These are phyloP conservation scores for Sander lucioperca DNA, from an alignment of 2,113 vertebrate species.

Conservation along the genomic window DNA sequence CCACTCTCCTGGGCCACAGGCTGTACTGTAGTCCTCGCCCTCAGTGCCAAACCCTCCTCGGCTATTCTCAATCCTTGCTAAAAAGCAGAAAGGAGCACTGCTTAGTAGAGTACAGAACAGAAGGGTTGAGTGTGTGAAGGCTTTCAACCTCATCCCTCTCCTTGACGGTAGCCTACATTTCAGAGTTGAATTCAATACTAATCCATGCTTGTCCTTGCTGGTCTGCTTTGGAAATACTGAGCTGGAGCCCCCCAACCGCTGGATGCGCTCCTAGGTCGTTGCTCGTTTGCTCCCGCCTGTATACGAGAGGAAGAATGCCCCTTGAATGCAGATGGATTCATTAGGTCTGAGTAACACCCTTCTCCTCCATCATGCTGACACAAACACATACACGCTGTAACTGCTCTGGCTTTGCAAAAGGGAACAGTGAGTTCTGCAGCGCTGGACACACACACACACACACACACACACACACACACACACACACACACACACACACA, in stretches of 20 bases:
- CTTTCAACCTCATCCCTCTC: conserved; percentile 26
- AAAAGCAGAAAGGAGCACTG: conserved; percentile 11
- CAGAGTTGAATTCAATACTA: conserved; percentile 28
- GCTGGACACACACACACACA: conserved; percentile 54
- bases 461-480: conserved; percentile 15
- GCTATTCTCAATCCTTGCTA: conserved; percentile 26
- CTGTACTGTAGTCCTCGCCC: conserved; percentile 52
- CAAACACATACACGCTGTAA: conserved; percentile 70
- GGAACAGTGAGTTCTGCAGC: conserved; percentile 75
- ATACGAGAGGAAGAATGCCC: conserved; percentile 74
- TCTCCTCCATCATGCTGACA: conserved; percentile 83
- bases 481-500: conserved; percentile 41
- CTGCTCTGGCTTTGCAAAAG: conserved; percentile 64
- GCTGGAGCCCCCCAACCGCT: conserved; percentile 42
- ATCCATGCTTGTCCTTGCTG: conserved; percentile 50
- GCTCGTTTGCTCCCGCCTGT: conserved; percentile 78
- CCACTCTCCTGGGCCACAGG: conserved; percentile 62
- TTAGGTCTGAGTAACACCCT: conserved; percentile 82
- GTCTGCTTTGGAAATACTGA: conserved; percentile 54
- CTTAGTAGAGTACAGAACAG: conserved; percentile 21
- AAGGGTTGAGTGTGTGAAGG: conserved; percentile 21
- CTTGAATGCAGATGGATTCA: conserved; percentile 86
- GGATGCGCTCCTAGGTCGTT: conserved; percentile 73
- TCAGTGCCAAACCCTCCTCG: conserved; percentile 20
- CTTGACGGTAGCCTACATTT: conserved; percentile 21